Evolutionary conservation across 2,797 vertebrate species (phyloP), one percentile per base, ranked within the genome.

Genomic region (Meda fulgida): DNA sequence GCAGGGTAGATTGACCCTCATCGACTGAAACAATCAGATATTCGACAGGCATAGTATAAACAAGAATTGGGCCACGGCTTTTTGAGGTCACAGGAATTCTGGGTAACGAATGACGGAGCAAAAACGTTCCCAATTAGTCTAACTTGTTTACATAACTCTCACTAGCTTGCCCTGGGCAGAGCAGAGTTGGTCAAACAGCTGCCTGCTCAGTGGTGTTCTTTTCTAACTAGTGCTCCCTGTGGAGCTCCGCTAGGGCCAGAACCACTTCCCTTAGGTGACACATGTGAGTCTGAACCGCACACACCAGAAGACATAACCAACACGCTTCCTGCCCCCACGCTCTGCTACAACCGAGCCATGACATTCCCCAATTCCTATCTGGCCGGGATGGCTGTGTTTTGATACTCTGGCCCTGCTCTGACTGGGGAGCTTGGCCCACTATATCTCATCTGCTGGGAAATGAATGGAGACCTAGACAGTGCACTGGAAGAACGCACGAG

Each of bases 141-240:
- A 92, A 90, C 85, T 81, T 90, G 92, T 95, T 95, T 95, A 95
- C 93, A 93, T 94, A 94, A 94, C 93, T 92, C 92, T 55, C 91
- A 93, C 93, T 91, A 90, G 91, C 89, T 84, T 38, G 85, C 91
- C 89, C 89, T 91, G 91, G 91, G 87, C 89, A 90, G 89, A 91
- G 88, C 89, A 84, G 38, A 26, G 60, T 31, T 86, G 55, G 73
- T 80, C 65, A 71, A 84, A 80, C 85, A 87, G 87, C 79, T 87
- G 89, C 85, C 75, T 78, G 43, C 40, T 65, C 87, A 65, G 48
- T 65, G 73, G 77, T 78, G 85, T 78, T 84, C 38, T 60, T 79
- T 87, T 76, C 90, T 86, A 89, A 88, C 86, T 86, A 89, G 88
- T 85, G 83, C 78, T 91, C 85, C 89, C 86, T 87, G 86, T 87